Evolutionary conservation across 2,113 vertebrate species (phyloP).

Genomic region (Pholis gunnellus): DNA sequence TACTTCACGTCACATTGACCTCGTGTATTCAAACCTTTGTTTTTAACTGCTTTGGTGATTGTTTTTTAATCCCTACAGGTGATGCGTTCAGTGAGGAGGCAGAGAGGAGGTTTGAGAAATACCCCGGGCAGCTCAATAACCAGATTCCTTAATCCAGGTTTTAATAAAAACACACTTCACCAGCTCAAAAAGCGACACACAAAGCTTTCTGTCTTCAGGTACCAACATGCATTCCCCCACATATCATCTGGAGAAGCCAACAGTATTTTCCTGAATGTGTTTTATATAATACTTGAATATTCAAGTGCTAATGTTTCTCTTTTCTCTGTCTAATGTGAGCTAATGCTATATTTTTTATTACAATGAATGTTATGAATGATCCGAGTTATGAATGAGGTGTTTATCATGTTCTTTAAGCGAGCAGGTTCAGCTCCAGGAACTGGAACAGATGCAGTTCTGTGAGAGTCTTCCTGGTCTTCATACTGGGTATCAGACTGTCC

Average conservation of each 20-base stretch:
- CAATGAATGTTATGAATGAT: constrained; percentile 42
- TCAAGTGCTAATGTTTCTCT: constrained; percentile 58
- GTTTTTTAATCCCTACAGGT: constrained; percentile 76
- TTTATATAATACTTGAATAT: constrained; percentile 74
- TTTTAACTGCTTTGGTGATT: not conserved
- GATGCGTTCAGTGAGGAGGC: constrained; percentile 96
- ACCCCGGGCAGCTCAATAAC: constrained; percentile 96
- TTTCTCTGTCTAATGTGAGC: constrained; percentile 39
- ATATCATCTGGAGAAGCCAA: constrained; percentile 26
- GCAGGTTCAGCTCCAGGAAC: not conserved
- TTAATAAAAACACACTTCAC: constrained; percentile 16
- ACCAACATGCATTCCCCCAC: not conserved
- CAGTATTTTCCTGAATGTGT: constrained; percentile 36
- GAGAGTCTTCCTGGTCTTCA: constrained; percentile 4
- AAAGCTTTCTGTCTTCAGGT: constrained; percentile 22
- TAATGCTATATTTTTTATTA: constrained; percentile 38
- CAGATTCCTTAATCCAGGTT: constrained; percentile 87
- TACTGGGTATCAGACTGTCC: not conserved
- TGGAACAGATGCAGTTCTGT: constrained; percentile 17
- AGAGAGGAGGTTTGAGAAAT: constrained; percentile 92
- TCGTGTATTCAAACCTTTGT: not conserved
- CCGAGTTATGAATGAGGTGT: constrained; percentile 17
- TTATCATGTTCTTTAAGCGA: constrained; percentile 18
- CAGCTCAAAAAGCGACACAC: constrained; percentile 6
- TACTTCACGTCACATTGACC: no score